These are phyloP conservation scores for Eulacestoma nigropectus DNA, from an alignment of 2,113 vertebrate genomes.

Conservation along the genomic window DNA sequence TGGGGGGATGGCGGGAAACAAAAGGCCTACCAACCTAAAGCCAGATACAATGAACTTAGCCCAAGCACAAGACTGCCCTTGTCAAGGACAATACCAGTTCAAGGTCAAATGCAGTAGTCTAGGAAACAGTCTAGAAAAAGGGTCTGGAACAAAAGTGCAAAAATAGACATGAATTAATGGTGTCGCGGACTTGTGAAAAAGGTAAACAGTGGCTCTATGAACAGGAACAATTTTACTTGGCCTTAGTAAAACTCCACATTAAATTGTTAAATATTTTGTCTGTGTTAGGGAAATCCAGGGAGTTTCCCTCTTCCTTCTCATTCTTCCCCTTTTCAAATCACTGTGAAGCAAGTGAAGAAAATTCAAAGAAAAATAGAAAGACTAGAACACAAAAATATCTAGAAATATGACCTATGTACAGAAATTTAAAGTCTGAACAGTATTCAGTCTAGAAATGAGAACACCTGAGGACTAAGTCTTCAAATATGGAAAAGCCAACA, in stretches of 20 bases:
- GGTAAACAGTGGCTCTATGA: background rate
- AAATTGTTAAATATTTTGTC: background rate
- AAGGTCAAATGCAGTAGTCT: background rate
- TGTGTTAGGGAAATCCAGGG: background rate
- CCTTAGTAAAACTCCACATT: background rate
- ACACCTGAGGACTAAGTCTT: background rate
- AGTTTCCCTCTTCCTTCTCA: background rate
- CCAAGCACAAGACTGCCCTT: background rate
- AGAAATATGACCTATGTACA: background rate
- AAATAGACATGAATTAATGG: background rate
- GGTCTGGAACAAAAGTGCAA: background rate
- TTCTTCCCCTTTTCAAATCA: background rate
- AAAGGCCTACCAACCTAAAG: background rate
- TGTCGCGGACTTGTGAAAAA: background rate
- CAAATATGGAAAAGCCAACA: background rate
- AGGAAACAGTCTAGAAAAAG: background rate
- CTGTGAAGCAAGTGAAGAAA: background rate
- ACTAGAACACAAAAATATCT: background rate
- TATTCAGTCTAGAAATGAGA: background rate
- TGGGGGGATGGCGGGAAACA: background rate
- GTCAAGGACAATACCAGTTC: background rate
- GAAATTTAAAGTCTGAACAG: background rate
- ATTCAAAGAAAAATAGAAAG: background rate
- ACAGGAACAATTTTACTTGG: background rate
- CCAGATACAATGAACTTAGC: background rate